Conservation (phyloP, 2,888 invertebrate species). For the Nomada fabriciana region DNA sequence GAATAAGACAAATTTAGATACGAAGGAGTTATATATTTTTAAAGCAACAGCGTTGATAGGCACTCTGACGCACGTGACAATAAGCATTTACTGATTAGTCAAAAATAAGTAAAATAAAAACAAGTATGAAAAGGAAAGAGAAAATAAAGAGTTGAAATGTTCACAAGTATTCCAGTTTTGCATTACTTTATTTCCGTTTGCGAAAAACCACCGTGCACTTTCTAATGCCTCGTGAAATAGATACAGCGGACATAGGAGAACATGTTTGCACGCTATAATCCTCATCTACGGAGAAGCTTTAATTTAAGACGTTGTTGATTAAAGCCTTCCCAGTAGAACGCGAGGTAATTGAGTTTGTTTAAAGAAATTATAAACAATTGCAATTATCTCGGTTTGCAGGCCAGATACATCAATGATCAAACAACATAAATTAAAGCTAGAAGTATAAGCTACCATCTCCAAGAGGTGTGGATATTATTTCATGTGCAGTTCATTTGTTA, state of each 20-base stretch:
- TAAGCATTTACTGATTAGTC: conserved; percentile 74
- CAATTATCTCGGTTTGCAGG: too few relatives aligned
- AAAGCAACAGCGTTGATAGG: conserved; percentile 33
- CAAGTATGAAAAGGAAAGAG: neutral
- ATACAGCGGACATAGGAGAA: neutral
- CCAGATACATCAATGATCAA: too few relatives aligned
- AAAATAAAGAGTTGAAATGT: conserved; percentile 19
- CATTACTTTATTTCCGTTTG: conserved; percentile 37
- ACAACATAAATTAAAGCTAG: too few relatives aligned
- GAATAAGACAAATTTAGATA: neutral
- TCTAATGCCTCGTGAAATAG: conserved; percentile 17
- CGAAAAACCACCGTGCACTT: conserved; percentile 37
- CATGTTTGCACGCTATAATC: neutral
- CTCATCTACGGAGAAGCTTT: neutral
- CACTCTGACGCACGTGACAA: conserved; percentile 75
- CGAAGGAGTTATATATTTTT: conserved; percentile 22
- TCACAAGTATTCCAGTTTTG: conserved; percentile 48
- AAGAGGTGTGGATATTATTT: too few relatives aligned
- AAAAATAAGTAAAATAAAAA: conserved; percentile 30
- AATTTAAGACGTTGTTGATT: too few relatives aligned
- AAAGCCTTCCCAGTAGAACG: too few relatives aligned
- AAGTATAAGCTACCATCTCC: too few relatives aligned
- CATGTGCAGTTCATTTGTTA: too few relatives aligned
- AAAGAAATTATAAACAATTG: too few relatives aligned
- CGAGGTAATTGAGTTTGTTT: too few relatives aligned